These are phyloP conservation scores for Andrena camellia DNA, from an alignment of 2,888 invertebrate genomes.

Conservation along the genomic window DNA sequence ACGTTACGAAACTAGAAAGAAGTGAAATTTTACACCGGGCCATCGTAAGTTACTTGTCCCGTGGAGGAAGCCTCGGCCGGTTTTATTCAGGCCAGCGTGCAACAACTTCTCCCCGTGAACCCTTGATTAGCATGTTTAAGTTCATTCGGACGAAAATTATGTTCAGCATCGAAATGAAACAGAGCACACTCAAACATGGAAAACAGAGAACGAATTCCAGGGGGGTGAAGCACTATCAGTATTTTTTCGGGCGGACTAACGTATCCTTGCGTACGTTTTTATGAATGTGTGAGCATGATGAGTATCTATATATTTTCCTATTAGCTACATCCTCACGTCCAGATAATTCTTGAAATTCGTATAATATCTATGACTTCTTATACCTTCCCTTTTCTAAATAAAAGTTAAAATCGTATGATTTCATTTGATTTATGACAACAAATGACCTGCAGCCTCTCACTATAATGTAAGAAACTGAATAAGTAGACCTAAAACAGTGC, in stretches of 20 bases:
- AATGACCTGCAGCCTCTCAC: neutral
- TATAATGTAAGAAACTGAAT: too few species aligned
- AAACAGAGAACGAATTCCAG: neutral
- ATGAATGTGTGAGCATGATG: too few species aligned
- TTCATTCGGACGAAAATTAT: slow-evolving; percentile 17
- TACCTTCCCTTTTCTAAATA: neutral
- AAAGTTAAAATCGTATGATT: neutral
- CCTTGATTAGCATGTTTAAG: slow-evolving; percentile 49
- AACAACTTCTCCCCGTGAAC: slow-evolving; percentile 4
- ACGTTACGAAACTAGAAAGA: slow-evolving; percentile 51
- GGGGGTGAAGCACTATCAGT: neutral
- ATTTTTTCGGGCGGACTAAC: too few species aligned
- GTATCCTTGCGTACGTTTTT: too few species aligned
- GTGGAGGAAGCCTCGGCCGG: slow-evolving; percentile 15
- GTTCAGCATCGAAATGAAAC: neutral
- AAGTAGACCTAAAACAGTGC: too few species aligned
- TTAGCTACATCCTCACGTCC: too few species aligned
- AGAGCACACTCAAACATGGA: neutral
- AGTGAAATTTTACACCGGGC: slow-evolving; percentile 54
- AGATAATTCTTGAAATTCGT: too few species aligned
- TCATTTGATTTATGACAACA: neutral
- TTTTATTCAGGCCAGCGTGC: slow-evolving; percentile 35
- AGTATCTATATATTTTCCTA: too few species aligned
- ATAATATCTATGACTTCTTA: too few species aligned
- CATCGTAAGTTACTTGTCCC: slow-evolving; percentile 44